Percentiles rank a stretch among this genome's conserved stretches.
Evolutionary conservation across 1,140 invertebrate genomes (phyloP).

Genomic region (Monomorium pharaonis): DNA sequence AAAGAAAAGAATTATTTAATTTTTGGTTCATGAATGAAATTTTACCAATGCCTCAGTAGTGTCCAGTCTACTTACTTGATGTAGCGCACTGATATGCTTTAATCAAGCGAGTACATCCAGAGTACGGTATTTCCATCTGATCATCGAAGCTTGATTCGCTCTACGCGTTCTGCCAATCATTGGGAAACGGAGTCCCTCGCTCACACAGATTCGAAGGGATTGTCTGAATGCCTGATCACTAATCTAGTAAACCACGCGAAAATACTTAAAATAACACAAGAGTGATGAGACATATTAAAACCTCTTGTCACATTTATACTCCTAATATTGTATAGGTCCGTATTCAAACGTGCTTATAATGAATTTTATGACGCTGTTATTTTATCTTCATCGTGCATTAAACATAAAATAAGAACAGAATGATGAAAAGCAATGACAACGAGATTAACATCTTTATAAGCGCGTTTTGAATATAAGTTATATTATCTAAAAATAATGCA

Average conservation of each 20-base stretch:
- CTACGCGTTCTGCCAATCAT: constrained; percentile 10
- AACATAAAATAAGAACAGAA: too few relatives aligned
- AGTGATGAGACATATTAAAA: background rate
- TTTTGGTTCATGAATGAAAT: background rate
- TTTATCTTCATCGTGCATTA: too few relatives aligned
- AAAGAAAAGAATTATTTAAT: background rate
- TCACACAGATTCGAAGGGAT: constrained; percentile 1
- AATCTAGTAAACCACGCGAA: background rate
- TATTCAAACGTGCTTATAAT: too few relatives aligned
- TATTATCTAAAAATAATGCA: background rate
- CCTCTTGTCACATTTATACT: background rate
- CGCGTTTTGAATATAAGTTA: too few relatives aligned
- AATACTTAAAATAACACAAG: background rate
- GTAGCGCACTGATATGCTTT: constrained; percentile 19
- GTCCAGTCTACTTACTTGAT: constrained; percentile 1
- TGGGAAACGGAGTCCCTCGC: background rate
- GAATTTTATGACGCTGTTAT: too few relatives aligned
- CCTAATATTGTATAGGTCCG: too few relatives aligned
- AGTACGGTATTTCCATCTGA: constrained; percentile 13
- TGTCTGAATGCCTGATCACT: background rate
- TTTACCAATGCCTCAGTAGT: background rate
- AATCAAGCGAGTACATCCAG: constrained; percentile 30
- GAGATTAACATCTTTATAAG: too few relatives aligned
- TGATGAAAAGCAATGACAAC: too few relatives aligned
- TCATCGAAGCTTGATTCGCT: constrained; percentile 16